These are phyloP conservation scores for Falco biarmicus DNA, from an alignment of 2,797 vertebrate genomes.

Conservation along the genomic window DNA sequence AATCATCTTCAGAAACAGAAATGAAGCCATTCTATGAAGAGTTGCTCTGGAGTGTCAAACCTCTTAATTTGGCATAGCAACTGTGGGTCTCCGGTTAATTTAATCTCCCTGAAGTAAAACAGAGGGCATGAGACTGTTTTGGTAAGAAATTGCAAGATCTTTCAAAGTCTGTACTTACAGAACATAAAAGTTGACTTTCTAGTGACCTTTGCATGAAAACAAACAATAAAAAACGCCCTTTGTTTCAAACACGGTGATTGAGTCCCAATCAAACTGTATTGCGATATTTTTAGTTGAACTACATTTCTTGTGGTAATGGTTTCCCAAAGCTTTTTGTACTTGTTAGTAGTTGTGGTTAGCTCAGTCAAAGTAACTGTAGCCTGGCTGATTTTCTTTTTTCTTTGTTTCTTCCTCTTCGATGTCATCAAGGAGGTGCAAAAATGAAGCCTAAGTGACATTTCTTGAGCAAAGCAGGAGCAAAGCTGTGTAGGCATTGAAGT, in stretches of 20 bases:
- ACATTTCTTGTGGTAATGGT: constrained; percentile 34
- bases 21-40: neutral
- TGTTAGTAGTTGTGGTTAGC: constrained; percentile 24
- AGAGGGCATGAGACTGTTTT: neutral
- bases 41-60: neutral
- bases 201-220: constrained; percentile 43
- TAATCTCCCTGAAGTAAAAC: neutral
- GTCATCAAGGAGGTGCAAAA: neutral
- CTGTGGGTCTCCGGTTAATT: neutral
- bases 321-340: constrained; percentile 55
- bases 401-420: neutral
- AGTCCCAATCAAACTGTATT: constrained; percentile 6
- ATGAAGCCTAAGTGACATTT: neutral
- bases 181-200: constrained; percentile 19
- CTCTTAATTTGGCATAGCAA: neutral
- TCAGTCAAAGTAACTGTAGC: neutral
- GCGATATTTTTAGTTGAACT: constrained; percentile 58
- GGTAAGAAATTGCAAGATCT: neutral
- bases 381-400: neutral
- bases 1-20: neutral
- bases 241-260: constrained; percentile 40
- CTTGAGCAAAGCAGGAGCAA: neutral
- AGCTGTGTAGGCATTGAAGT: neutral
- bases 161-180: neutral
- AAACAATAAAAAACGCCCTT: constrained; percentile 21